phyloP scores from a whole-genome alignment of 2,113 vertebrate genomes.

The Vidua chalybeata region DNA sequence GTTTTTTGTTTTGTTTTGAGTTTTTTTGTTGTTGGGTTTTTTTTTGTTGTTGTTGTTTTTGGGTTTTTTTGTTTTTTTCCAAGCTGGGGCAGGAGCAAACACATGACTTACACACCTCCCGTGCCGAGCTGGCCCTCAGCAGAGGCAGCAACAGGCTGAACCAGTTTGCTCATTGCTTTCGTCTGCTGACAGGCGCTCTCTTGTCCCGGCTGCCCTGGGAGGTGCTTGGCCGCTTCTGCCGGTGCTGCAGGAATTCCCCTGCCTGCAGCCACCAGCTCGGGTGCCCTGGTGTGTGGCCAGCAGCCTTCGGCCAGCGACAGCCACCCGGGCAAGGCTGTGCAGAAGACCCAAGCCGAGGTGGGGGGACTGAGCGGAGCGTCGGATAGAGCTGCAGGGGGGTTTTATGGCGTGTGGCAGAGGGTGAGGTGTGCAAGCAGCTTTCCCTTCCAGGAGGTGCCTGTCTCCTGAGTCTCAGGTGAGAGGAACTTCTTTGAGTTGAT shows the following conservation, averaged over 20 bases:
- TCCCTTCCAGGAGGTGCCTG: background rate
- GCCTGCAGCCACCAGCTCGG: background rate
- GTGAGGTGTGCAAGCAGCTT: background rate
- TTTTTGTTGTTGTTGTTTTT: too few species aligned
- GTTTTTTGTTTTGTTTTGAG: too few species aligned
- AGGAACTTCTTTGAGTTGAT: background rate
- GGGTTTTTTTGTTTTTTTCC: background rate
- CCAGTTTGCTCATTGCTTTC: constrained; percentile 15
- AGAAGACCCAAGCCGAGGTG: background rate
- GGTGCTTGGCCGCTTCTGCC: background rate
- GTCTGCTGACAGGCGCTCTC: constrained; percentile 11
- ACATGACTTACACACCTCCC: constrained; percentile 16
- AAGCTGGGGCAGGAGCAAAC: constrained; percentile 16
- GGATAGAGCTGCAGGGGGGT: accelerated
- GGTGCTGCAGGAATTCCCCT: constrained; percentile 33
- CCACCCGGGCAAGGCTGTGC: background rate
- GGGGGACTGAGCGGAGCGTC: accelerated
- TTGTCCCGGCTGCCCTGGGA: background rate
- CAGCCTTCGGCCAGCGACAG: background rate
- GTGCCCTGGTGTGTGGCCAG: background rate
- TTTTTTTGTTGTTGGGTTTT: background rate
- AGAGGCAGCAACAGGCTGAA: constrained; percentile 46
- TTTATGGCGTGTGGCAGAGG: constrained; percentile 14
- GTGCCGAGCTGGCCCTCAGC: background rate
- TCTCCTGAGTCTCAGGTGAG: constrained; percentile 41